These are phyloP conservation scores for Drosophila buzzatii DNA, from an alignment of 2,888 invertebrate genomes.

Conservation along the genomic window DNA sequence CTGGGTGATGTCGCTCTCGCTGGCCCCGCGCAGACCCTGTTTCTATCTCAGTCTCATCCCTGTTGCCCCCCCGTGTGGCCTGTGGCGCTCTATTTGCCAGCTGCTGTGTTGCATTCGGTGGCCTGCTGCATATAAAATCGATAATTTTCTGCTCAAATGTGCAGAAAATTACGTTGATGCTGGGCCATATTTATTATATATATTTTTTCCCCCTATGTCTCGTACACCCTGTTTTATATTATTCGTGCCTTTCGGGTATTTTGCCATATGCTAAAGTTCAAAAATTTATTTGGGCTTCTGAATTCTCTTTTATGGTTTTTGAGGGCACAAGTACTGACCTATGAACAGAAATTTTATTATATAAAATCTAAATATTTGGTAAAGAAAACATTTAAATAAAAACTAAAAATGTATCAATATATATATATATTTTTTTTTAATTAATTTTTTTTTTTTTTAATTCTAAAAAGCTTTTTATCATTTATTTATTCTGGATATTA, in stretches of 20 bases:
- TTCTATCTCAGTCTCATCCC: background rate
- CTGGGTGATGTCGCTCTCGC: constrained; percentile 8
- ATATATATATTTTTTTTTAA: too few species aligned
- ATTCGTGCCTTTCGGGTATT: constrained; percentile 4
- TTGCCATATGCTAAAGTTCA: constrained; percentile 29
- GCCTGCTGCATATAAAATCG: constrained; percentile 69
- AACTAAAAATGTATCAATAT: too few species aligned
- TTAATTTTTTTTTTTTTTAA: too few species aligned
- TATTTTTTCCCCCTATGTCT: background rate
- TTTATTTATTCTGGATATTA: too few species aligned
- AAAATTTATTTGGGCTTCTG: constrained; percentile 1
- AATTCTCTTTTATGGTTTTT: constrained; percentile 4
- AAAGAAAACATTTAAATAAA: too few species aligned
- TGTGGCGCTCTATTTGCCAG: constrained; percentile 54
- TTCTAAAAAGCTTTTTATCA: too few species aligned
- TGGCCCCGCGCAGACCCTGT: background rate
- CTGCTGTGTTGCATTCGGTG: constrained; percentile 65
- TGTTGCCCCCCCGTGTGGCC: background rate
- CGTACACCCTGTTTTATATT: constrained; percentile 1
- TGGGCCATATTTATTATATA: constrained; percentile 41
- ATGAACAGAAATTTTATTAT: background rate
- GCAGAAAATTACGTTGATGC: constrained; percentile 74
- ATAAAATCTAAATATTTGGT: too few species aligned
- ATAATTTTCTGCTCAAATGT: constrained; percentile 82
- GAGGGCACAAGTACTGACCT: background rate